Conservation (phyloP, 2,888 invertebrate species). For the Nowickia ferox region DNA sequence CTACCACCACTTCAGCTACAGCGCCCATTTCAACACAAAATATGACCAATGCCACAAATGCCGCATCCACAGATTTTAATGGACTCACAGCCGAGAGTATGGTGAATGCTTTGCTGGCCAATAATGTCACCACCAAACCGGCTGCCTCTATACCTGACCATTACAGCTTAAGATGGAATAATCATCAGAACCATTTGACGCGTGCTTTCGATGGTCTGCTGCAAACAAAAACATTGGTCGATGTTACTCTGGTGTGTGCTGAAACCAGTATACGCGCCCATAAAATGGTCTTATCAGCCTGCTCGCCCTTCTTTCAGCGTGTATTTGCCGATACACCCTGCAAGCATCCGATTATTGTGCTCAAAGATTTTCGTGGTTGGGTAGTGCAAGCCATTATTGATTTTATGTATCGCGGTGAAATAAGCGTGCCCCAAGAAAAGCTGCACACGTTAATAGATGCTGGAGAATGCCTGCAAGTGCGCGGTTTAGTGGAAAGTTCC, state of each 20-base stretch:
- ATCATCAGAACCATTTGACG: conserved; percentile 94
- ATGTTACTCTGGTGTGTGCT: conserved; percentile 94
- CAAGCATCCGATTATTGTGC: conserved; percentile 95
- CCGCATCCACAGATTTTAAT: conserved; percentile 30
- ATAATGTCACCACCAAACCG: conserved; percentile 61
- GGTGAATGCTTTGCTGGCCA: conserved; percentile 70
- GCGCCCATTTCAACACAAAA: conserved; percentile 74
- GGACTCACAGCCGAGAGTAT: conserved; percentile 47
- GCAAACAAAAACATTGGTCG: conserved; percentile 93
- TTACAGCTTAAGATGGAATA: conserved; percentile 96
- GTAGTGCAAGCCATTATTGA: conserved; percentile 95
- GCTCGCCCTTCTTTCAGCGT: conserved; percentile 93
- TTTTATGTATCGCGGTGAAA: conserved; percentile 97
- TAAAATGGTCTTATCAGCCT: conserved; percentile 95
- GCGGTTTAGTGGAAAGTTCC: conserved; percentile 89
- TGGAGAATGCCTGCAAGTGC: conserved; percentile 93
- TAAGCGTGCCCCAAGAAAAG: conserved; percentile 93
- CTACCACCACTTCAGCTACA: conserved; percentile 78
- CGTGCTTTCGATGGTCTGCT: conserved; percentile 94
- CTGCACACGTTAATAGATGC: conserved; percentile 92
- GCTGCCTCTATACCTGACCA: conserved; percentile 87
- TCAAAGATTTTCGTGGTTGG: conserved; percentile 95
- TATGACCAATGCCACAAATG: conserved; percentile 39
- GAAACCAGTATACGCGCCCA: conserved; percentile 94
- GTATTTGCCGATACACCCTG: conserved; percentile 96